Evolutionary conservation across 2,113 vertebrate genomes (phyloP).

Genomic region (Tachysurus vachellii): DNA sequence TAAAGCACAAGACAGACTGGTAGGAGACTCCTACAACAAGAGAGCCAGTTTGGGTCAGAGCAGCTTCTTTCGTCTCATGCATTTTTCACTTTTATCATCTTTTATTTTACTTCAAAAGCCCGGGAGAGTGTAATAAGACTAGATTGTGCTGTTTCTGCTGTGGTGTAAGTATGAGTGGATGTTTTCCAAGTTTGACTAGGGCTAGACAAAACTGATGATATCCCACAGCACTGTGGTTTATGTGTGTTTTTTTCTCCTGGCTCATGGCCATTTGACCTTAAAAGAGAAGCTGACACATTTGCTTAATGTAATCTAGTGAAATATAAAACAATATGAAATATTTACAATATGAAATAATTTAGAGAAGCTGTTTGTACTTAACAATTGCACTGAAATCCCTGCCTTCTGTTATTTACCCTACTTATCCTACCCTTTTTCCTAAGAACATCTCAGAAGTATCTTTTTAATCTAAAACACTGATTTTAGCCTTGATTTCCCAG

Average conservation of each 20-base stretch:
- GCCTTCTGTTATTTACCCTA: neutral
- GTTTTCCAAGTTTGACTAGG: neutral
- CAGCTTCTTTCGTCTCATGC: conserved; percentile 39
- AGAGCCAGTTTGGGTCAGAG: conserved; percentile 38
- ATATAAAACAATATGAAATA: conserved; percentile 1
- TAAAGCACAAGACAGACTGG: conserved; percentile 21
- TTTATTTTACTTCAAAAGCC: conserved; percentile 62
- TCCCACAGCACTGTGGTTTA: neutral
- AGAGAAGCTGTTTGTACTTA: too few species aligned
- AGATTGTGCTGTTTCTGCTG: neutral
- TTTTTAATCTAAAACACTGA: neutral
- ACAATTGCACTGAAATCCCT: neutral
- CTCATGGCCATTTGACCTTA: conserved; percentile 9
- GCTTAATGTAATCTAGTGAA: neutral
- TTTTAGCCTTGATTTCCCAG: neutral
- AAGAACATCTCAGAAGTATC: neutral
- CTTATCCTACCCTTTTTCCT: neutral
- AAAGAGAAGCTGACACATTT: conserved; percentile 38
- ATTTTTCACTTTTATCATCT: conserved; percentile 44
- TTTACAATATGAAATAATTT: neutral
- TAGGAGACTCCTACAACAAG: neutral
- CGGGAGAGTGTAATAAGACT: neutral
- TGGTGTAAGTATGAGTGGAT: neutral
- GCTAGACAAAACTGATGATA: neutral
- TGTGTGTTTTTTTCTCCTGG: neutral